These are phyloP conservation scores for Henricia sp. DNA, from an alignment of 53 echinoderm and acorn worm genomes.

Conservation along the genomic window DNA sequence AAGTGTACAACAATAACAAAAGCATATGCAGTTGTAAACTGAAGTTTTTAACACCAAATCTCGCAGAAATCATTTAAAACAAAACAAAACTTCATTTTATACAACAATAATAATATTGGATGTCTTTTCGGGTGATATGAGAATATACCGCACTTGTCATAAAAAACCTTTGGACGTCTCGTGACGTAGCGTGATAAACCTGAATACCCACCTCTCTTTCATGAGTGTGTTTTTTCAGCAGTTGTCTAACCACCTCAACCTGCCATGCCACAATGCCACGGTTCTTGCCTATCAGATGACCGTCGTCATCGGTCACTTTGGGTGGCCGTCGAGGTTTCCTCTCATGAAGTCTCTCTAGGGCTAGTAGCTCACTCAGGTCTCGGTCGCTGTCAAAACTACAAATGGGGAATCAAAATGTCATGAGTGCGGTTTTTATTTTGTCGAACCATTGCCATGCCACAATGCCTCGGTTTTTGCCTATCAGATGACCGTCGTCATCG, in stretches of 20 bases:
- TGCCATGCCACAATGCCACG: constrained; percentile 91
- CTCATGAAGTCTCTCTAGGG: constrained; percentile 77
- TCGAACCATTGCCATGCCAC: constrained; percentile 89
- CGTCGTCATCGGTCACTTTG: constrained; percentile 72
- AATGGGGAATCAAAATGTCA: constrained; percentile 41
- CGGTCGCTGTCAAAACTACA: constrained; percentile 94
- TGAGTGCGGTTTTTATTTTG: constrained; percentile 83
- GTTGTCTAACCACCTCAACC: constrained; percentile 81
- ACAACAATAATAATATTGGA: no score
- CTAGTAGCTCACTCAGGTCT: constrained; percentile 80
- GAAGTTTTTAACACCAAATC: no score
- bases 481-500: constrained; percentile 69
- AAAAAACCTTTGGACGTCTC: no score
- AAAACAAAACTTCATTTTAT: no score
- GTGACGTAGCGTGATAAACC: no score
- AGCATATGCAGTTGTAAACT: no score
- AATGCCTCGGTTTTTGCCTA: constrained; percentile 78
- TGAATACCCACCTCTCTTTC: constrained; percentile 91
- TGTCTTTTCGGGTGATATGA: no score
- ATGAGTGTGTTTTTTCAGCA: constrained; percentile 84
- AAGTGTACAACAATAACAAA: no score
- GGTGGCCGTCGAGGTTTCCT: constrained; percentile 67
- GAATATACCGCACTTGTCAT: no score
- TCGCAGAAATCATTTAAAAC: no score
- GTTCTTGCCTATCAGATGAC: constrained; percentile 72